phyloP scores from a whole-genome alignment of 2,797 vertebrate genomes.

The Astyanax mexicanus region DNA sequence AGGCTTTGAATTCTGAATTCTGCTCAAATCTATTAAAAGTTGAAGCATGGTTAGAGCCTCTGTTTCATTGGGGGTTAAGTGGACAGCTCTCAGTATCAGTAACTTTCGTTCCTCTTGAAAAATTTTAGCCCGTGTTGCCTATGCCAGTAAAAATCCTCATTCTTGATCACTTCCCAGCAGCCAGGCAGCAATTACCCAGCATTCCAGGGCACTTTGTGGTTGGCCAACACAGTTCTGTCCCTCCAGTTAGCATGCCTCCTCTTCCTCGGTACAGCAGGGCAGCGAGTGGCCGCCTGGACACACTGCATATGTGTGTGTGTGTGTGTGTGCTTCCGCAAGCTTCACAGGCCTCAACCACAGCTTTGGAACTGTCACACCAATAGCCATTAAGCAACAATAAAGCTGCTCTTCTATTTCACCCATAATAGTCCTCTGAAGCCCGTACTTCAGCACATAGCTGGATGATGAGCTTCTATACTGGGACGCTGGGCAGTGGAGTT shows the following conservation, averaged over 20 bases:
- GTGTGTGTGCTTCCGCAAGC: slow-evolving; percentile 56
- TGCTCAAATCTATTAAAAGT: background rate
- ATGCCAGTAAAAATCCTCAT: slow-evolving; percentile 44
- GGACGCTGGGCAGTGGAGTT: slow-evolving; percentile 18
- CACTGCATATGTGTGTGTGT: slow-evolving; percentile 60
- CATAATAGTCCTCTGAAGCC: slow-evolving; percentile 31
- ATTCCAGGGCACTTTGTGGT: slow-evolving; percentile 77
- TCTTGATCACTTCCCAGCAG: slow-evolving; percentile 58
- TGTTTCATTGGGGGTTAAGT: slow-evolving; percentile 26
- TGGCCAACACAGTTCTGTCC: slow-evolving; percentile 72
- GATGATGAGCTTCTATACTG: slow-evolving; percentile 17
- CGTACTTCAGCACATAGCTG: slow-evolving; percentile 33
- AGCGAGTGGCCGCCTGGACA: slow-evolving; percentile 59
- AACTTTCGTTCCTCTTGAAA: slow-evolving; percentile 41
- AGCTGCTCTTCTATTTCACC: slow-evolving; percentile 55
- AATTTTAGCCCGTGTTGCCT: slow-evolving; percentile 24
- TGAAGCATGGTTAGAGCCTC: background rate
- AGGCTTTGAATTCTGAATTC: no score
- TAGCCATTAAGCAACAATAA: slow-evolving; percentile 64
- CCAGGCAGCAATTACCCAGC: slow-evolving; percentile 72
- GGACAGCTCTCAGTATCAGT: slow-evolving; percentile 35
- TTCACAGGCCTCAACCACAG: slow-evolving; percentile 49
- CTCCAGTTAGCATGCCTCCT: slow-evolving; percentile 68
- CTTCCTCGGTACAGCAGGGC: slow-evolving; percentile 51
- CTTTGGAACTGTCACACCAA: slow-evolving; percentile 66